Evolutionary conservation across 2,797 vertebrate species (phyloP), one percentile per base, ranked within the genome.

Genomic region (Triplophysa yarkandensis): DNA sequence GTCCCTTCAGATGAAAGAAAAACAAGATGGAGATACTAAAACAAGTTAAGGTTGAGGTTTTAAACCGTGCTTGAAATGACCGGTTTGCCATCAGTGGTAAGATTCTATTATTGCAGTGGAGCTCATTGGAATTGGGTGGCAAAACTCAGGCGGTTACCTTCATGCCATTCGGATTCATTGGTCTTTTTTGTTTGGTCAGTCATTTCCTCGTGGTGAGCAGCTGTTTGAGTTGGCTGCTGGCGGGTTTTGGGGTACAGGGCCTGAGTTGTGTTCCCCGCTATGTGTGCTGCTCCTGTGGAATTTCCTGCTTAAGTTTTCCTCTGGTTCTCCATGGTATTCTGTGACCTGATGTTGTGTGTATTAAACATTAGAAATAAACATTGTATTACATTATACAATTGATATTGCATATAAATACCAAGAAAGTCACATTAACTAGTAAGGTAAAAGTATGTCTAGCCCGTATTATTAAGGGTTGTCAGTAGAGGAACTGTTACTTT

Each of bases 141-240:
- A 87, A 95, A 89, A 85, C 87, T 88, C 81, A 89, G 86, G 90
- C 90, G 89, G 83, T 82, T 91, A 88, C 91, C 94, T 95, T 95
- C 92, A 93, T 93, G 89, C 90, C 88, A 82, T 82, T 85, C 87
- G 89, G 91, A 92, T 92, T 91, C 89, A 89, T 90, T 87, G 87
- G 87, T 62, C 81, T 89, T 77, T 90, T 93, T 88, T 94, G 93
- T 94, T 93, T 91, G 89, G 89, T 88, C 85, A 87, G 89, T 87
- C 85, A 79, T 93, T 93, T 95, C 94, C 94, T 95, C 85, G 86
- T 91, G 93, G 92, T 93, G 91, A 86, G 86, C 81, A 77, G 85
- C 86, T 98, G 93, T 99, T 99, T 98, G 94, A 90, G 89, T 99
- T 99, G 97, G 97, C 95, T 82, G 80, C 79, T 61, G 27, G 83